phyloP scores from a whole-genome alignment of 2,797 vertebrate genomes.

The Rhyacichthys aspro region DNA sequence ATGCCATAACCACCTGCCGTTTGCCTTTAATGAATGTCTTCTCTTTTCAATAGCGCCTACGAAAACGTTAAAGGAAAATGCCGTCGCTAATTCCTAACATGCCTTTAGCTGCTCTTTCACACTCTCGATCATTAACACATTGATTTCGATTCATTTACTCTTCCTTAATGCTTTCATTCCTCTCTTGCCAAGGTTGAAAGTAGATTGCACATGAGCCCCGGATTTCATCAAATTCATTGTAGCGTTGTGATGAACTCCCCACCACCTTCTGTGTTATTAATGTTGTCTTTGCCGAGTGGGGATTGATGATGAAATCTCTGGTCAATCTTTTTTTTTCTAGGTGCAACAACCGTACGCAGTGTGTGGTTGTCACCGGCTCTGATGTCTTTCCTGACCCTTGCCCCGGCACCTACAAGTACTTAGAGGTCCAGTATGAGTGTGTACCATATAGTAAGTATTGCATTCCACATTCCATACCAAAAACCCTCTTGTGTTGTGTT shows the following conservation, averaged over 20 bases:
- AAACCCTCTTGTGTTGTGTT: conserved; percentile 39
- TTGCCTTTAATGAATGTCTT: conserved; percentile 72
- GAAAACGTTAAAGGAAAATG: conserved; percentile 62
- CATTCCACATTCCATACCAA: conserved; percentile 73
- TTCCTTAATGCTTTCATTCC: conserved; percentile 63
- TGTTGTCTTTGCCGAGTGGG: conserved; percentile 62
- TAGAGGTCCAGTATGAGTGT: conserved; percentile 99
- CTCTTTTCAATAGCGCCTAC: conserved; percentile 62
- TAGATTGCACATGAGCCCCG: conserved; percentile 57
- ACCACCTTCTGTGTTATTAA: conserved; percentile 47
- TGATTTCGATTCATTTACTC: conserved; percentile 39
- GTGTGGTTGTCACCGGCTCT: conserved; percentile 98
- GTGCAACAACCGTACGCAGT: conserved; percentile 99
- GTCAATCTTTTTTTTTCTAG: conserved; percentile 82
- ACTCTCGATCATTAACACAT: conserved; percentile 45
- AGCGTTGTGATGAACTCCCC: conserved; percentile 51
- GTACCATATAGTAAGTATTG: conserved; percentile 99
- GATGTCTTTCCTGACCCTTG: conserved; percentile 99
- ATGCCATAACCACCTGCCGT: conserved; percentile 59
- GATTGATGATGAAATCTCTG: conserved; percentile 75
- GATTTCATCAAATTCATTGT: conserved; percentile 60
- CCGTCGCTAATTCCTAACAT: conserved; percentile 59
- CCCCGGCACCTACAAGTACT: conserved; percentile 99
- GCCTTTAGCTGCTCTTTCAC: conserved; percentile 52
- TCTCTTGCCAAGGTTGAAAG: conserved; percentile 65